A percentile compares a stretch with the other conserved stretches of the same genome.
phyloP scores from a whole-genome alignment of 1,140 invertebrate species.

The Ostrea edulis region DNA sequence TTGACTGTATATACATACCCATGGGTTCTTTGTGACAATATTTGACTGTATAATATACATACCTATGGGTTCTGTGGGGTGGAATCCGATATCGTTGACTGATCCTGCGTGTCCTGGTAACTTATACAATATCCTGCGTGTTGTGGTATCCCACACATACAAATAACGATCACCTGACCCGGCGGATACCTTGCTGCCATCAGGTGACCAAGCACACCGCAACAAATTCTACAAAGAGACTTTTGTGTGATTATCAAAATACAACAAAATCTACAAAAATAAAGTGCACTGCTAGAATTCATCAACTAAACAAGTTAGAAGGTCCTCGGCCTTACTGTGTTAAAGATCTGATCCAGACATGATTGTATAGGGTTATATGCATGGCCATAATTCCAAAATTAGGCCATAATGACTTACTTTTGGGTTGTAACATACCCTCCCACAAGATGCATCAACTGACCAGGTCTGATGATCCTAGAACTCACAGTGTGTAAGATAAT shows the following conservation, averaged over 20 bases:
- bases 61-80: constrained; percentile 95
- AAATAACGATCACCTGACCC: constrained; percentile 97
- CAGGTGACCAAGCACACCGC: constrained; percentile 92
- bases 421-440: no score
- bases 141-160: constrained; percentile 97
- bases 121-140: constrained; percentile 94
- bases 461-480: no score
- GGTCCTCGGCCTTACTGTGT: no score
- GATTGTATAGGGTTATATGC: no score
- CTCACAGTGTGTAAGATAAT: no score
- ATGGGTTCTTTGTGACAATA: not conserved
- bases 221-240: constrained; percentile 86
- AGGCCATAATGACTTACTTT: no score
- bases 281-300: no score
- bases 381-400: no score
- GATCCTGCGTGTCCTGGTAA: constrained; percentile 98
- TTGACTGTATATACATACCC: not conserved
- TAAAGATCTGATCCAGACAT: no score
- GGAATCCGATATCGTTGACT: constrained; percentile 98
- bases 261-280: no score
- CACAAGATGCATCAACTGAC: no score
- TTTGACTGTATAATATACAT: constrained; percentile 68
- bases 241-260: not conserved
- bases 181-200: constrained; percentile 89
- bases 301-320: no score